A percentile compares a stretch with the other conserved stretches of the same genome.
Conservation (phyloP, 2,888 invertebrate genomes). For the Phasia obesa region DNA sequence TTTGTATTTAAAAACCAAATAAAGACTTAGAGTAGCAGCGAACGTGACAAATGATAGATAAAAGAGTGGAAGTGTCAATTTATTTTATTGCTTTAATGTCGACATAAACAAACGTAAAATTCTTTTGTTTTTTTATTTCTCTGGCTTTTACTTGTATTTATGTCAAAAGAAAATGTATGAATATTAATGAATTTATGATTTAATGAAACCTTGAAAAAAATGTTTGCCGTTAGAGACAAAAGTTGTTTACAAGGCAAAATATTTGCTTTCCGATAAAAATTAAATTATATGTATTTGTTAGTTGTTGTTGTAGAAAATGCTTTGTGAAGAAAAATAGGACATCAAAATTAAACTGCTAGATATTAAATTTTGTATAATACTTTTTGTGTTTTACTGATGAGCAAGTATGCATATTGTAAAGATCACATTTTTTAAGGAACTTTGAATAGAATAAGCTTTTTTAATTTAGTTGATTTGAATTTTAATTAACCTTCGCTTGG, state of each 20-base stretch:
- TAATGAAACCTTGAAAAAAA: conserved; percentile 27
- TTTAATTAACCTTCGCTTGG: no score
- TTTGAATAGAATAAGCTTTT: no score
- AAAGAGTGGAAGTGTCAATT: conserved; percentile 59
- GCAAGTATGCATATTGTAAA: no score
- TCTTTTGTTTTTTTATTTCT: neutral
- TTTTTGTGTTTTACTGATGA: no score
- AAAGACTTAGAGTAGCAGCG: neutral
- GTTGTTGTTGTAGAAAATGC: neutral
- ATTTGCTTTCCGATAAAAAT: neutral
- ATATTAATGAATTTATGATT: conserved; percentile 32
- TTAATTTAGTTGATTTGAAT: no score
- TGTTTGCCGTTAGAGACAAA: no score
- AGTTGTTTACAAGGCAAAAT: neutral
- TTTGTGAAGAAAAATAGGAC: no score
- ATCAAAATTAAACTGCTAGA: no score
- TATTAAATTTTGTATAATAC: no score
- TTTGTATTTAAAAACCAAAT: neutral
- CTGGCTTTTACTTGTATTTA: neutral
- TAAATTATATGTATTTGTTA: no score
- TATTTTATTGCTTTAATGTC: conserved; percentile 43
- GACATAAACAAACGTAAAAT: conserved; percentile 31
- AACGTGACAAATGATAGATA: conserved; percentile 61
- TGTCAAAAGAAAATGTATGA: neutral
- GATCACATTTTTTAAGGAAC: no score